Percentiles rank a stretch among this genome's conserved stretches.
Evolutionary conservation across 2,888 invertebrate species (phyloP).

Genomic region (Mystacides longicornis): DNA sequence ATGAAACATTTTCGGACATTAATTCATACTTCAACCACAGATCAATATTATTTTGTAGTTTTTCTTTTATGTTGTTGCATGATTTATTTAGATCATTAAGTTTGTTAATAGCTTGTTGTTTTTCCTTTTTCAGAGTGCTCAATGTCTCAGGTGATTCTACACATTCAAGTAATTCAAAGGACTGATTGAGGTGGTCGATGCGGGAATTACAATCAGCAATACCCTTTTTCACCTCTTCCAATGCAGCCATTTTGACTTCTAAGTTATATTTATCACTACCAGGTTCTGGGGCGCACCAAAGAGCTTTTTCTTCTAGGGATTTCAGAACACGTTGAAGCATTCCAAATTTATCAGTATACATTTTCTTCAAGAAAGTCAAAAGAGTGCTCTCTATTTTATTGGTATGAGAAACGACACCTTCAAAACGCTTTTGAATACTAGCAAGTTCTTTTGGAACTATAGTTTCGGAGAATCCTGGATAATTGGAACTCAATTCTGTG

Average conservation of each 20-base stretch:
- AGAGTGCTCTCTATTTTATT: slow-evolving; percentile 76
- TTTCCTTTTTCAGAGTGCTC: slow-evolving; percentile 59
- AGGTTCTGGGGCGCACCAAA: slow-evolving; percentile 86
- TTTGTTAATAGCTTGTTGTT: slow-evolving; percentile 62
- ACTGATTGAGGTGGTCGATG: slow-evolving; percentile 61
- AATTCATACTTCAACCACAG: slow-evolving; percentile 77
- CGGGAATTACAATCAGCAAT: slow-evolving; percentile 63
- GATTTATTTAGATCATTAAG: slow-evolving; percentile 62
- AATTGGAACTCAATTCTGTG: slow-evolving; percentile 61
- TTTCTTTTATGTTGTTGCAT: slow-evolving; percentile 58
- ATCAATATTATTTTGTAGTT: slow-evolving; percentile 62
- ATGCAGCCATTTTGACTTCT: slow-evolving; percentile 79
- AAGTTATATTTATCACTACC: slow-evolving; percentile 87
- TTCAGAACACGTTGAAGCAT: slow-evolving; percentile 74
- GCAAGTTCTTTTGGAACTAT: slow-evolving; percentile 74
- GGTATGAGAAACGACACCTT: slow-evolving; percentile 68
- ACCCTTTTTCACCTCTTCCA: slow-evolving; percentile 67
- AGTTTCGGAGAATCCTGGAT: slow-evolving; percentile 72
- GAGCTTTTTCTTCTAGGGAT: slow-evolving; percentile 78
- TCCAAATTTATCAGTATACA: slow-evolving; percentile 76
- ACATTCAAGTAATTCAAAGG: slow-evolving; percentile 61
- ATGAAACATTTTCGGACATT: slow-evolving; percentile 63
- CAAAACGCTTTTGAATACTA: slow-evolving; percentile 76
- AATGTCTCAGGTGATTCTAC: slow-evolving; percentile 67
- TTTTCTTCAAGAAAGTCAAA: slow-evolving; percentile 75